These are phyloP conservation scores for Noctua fimbriata DNA, from an alignment of 2,888 invertebrate genomes.

Conservation along the genomic window DNA sequence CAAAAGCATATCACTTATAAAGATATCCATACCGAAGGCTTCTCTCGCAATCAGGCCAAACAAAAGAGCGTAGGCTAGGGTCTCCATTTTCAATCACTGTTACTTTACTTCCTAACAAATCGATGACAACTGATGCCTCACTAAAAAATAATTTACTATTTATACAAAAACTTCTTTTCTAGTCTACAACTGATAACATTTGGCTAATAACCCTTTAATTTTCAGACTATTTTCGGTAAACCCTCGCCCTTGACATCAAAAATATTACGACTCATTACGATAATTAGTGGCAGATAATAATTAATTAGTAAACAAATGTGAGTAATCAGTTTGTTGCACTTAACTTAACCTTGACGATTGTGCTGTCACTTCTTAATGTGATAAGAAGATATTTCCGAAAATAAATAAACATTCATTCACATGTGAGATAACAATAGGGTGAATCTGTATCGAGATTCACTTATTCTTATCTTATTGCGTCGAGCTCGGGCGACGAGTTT, in stretches of 20 bases:
- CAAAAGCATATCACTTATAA: neutral
- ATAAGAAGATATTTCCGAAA: conserved; percentile 22
- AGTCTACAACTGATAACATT: conserved; percentile 32
- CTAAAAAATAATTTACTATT: conserved; percentile 11
- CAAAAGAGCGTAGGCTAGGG: conserved; percentile 4
- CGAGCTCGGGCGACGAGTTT: too few species aligned
- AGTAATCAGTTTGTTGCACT: conserved; percentile 49
- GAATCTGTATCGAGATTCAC: neutral
- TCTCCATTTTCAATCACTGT: conserved; percentile 15
- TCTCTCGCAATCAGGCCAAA: conserved; percentile 4
- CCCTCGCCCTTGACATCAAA: conserved; percentile 15
- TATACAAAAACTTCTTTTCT: conserved; percentile 39
- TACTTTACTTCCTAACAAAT: neutral
- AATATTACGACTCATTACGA: conserved; percentile 19
- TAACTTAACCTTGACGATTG: conserved; percentile 41
- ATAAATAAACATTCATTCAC: conserved; percentile 12
- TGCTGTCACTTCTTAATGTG: neutral
- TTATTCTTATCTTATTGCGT: neutral
- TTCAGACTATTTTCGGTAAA: neutral
- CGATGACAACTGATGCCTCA: neutral
- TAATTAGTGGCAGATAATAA: conserved; percentile 16
- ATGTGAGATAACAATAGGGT: neutral
- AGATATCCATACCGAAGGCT: conserved; percentile 26
- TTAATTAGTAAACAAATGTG: conserved; percentile 39
- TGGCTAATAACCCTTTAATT: conserved; percentile 17